Evolutionary conservation across 2,113 vertebrate genomes (phyloP).

Genomic region (Syngnathoides biaculeatus): DNA sequence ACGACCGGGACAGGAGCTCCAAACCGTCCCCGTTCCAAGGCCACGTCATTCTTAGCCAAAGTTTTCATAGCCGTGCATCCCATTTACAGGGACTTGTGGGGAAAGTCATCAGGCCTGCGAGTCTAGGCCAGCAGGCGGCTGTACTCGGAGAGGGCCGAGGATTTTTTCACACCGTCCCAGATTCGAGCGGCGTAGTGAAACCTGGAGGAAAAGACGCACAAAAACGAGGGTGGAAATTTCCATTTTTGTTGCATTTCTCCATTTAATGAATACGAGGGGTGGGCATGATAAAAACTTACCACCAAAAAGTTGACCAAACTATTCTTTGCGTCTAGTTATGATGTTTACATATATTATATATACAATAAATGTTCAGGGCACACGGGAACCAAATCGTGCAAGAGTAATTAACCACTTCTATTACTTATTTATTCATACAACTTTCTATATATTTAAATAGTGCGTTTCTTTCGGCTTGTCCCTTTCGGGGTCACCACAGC

Average conservation of each 20-base stretch:
- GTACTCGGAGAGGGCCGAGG: conserved; percentile 85
- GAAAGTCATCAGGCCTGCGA: not conserved
- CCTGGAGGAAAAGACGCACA: conserved; percentile 63
- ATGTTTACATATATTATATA: too few relatives aligned
- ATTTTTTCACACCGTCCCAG: conserved; percentile 91
- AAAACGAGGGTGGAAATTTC: not conserved
- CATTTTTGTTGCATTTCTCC: not conserved
- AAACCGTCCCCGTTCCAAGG: not conserved
- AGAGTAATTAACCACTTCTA: too few relatives aligned
- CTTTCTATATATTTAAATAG: too few relatives aligned
- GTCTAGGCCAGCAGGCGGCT: conserved; percentile 81
- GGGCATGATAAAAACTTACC: not conserved
- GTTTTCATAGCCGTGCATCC: not conserved
- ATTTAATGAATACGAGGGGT: not conserved
- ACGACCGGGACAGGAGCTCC: too few relatives aligned
- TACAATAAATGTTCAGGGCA: too few relatives aligned
- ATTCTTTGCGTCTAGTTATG: too few relatives aligned
- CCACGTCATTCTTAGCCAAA: not conserved
- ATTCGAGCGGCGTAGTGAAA: conserved; percentile 90
- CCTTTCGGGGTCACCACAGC: too few relatives aligned
- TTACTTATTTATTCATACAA: too few relatives aligned
- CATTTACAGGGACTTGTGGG: too few relatives aligned
- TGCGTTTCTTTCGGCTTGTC: too few relatives aligned
- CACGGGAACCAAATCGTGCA: too few relatives aligned
- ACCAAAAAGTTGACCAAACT: too few relatives aligned